Percentiles rank a stretch among this genome's conserved stretches.
Evolutionary conservation across 2,797 vertebrate species (phyloP).

Genomic region (Poecilia velifera): DNA sequence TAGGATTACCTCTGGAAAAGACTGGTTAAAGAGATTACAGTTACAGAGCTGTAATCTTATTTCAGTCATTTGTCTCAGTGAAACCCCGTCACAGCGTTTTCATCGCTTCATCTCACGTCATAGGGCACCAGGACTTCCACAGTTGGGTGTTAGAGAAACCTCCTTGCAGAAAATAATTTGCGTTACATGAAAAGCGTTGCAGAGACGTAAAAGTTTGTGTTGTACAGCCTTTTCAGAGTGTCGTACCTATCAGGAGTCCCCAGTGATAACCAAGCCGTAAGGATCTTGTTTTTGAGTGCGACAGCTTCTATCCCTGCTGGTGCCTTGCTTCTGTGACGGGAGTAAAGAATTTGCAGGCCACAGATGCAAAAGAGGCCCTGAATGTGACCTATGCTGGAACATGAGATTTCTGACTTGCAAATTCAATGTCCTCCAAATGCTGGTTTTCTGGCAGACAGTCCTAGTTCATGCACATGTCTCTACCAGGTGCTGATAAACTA

Average conservation of each 20-base stretch:
- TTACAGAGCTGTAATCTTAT: conserved; percentile 12
- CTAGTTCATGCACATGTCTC: neutral
- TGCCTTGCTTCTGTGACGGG: neutral
- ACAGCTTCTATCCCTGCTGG: neutral
- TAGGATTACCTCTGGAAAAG: neutral
- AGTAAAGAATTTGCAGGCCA: neutral
- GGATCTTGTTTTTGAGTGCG: neutral
- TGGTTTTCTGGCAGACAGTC: neutral
- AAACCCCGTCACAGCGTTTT: neutral
- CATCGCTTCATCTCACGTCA: neutral
- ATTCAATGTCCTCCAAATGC: neutral
- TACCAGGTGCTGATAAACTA: neutral
- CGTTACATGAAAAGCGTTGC: neutral
- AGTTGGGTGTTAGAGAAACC: neutral
- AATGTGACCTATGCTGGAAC: neutral
- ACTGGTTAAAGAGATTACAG: conserved; percentile 6
- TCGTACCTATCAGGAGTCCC: neutral
- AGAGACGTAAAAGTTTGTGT: neutral
- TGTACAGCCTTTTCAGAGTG: neutral
- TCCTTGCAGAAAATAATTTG: neutral
- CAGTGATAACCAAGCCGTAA: neutral
- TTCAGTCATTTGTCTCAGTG: neutral
- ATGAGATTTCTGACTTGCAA: neutral
- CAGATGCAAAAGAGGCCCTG: neutral
- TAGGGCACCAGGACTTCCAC: neutral